Percentiles rank a stretch among this genome's conserved stretches.
These are phyloP conservation scores for Aurelia aurita DNA, from an alignment of 30 jellyfish, hydroid and myxozoan species.

Conservation along the genomic window DNA sequence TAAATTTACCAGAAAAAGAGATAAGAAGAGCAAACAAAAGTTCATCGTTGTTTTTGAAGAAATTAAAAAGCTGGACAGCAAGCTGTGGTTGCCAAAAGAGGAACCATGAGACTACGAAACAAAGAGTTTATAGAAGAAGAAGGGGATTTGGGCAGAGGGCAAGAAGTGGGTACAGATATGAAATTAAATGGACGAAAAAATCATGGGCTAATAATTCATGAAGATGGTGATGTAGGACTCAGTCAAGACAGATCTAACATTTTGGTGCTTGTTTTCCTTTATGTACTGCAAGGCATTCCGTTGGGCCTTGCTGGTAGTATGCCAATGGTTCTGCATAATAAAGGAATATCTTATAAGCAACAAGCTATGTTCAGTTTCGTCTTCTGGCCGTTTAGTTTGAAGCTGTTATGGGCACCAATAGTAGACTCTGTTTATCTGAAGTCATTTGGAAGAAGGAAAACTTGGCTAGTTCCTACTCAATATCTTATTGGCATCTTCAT, in stretches of 20 bases:
- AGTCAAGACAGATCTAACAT: constrained; percentile 68
- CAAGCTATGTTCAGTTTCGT: constrained; percentile 97
- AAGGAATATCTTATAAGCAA: constrained; percentile 80
- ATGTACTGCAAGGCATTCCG: constrained; percentile 97
- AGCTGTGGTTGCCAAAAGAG: too few species aligned
- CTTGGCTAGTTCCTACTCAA: constrained; percentile 98
- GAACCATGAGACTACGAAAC: constrained; percentile 51
- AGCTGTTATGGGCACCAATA: constrained; percentile 99
- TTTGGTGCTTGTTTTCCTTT: constrained; percentile 73
- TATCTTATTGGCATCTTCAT: constrained; percentile 86
- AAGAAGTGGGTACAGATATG: too few species aligned
- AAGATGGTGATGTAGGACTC: not conserved
- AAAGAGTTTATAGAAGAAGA: constrained; percentile 7
- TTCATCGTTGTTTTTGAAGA: too few species aligned
- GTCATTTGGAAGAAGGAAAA: constrained; percentile 91
- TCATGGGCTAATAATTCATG: constrained; percentile 7
- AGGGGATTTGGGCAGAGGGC: not conserved
- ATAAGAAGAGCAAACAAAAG: too few species aligned
- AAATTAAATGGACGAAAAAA: not conserved
- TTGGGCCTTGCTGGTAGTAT: constrained; percentile 97
- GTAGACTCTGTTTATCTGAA: constrained; percentile 90
- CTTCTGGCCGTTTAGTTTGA: constrained; percentile 97
- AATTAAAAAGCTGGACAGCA: too few species aligned
- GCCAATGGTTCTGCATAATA: constrained; percentile 96
- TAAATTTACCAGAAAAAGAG: too few species aligned